Conservation (phyloP, 2,113 vertebrate genomes). For the Amphiprion percula region DNA sequence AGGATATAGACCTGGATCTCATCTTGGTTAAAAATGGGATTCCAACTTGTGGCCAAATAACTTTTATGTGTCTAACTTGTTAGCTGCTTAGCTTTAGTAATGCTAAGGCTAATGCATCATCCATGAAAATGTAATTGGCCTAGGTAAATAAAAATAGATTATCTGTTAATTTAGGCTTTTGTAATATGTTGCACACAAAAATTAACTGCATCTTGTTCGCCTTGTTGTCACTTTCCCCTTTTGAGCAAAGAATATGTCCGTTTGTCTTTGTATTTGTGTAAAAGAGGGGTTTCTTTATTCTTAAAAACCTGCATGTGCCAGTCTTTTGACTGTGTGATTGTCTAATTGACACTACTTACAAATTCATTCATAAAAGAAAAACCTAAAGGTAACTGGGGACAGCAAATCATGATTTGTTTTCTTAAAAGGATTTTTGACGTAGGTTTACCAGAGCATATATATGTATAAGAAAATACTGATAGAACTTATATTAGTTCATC, state of each 20-base stretch:
- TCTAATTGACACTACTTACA: background rate
- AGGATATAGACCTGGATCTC: conserved; percentile 36
- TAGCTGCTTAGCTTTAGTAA: conserved; percentile 11
- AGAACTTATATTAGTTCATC: background rate
- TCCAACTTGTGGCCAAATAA: conserved; percentile 69
- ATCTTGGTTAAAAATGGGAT: conserved; percentile 36
- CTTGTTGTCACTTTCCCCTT: conserved; percentile 35
- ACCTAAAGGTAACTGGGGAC: background rate
- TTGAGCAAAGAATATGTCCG: background rate
- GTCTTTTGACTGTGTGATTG: background rate
- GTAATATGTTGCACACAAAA: conserved; percentile 14
- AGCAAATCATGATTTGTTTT: background rate
- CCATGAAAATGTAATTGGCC: background rate
- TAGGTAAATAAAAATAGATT: background rate
- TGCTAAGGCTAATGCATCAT: conserved; percentile 6
- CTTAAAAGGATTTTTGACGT: conserved; percentile 17
- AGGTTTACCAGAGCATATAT: conserved; percentile 12
- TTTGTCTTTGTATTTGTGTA: conserved; percentile 1
- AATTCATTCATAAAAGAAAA: conserved; percentile 15
- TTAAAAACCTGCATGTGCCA: background rate
- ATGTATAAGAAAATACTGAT: background rate
- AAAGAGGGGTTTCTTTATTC: conserved; percentile 3
- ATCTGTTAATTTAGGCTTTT: conserved; percentile 3
- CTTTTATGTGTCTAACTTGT: conserved; percentile 27
- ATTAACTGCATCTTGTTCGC: conserved; percentile 33